Conservation (phyloP, 2,113 vertebrate genomes). For the Campylorhamphus procurvoides region DNA sequence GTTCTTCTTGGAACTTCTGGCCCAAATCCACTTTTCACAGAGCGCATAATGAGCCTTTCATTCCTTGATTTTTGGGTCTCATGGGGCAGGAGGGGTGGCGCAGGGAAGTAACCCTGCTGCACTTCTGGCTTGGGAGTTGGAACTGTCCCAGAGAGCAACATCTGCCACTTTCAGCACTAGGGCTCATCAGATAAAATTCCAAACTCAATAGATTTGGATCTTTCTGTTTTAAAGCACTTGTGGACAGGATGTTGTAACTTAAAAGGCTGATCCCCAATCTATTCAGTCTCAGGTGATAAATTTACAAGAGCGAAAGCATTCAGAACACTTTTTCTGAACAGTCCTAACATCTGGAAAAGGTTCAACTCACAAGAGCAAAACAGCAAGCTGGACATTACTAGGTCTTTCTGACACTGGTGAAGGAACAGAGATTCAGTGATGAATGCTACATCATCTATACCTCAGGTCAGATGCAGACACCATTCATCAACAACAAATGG, state of each 20-base stretch:
- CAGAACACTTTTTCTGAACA: background rate
- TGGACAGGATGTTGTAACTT: background rate
- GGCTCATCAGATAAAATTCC: background rate
- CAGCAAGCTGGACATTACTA: background rate
- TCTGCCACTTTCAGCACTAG: background rate
- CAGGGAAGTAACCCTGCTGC: background rate
- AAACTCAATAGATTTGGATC: background rate
- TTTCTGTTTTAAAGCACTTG: background rate
- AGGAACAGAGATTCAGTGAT: background rate
- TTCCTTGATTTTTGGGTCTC: background rate
- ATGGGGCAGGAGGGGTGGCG: background rate
- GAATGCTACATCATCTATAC: background rate
- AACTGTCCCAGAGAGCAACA: background rate
- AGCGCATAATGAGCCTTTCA: background rate
- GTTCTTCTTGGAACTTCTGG: background rate
- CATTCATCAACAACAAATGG: background rate
- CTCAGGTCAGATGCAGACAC: background rate
- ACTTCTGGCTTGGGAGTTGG: background rate
- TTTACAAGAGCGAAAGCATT: background rate
- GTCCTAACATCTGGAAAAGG: background rate
- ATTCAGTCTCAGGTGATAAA: background rate
- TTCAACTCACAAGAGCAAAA: background rate
- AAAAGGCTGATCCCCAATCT: background rate
- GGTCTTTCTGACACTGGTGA: background rate
- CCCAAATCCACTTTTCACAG: background rate